These are phyloP conservation scores for Incurvaria masculella DNA, from an alignment of 2,888 invertebrate genomes.

Conservation along the genomic window DNA sequence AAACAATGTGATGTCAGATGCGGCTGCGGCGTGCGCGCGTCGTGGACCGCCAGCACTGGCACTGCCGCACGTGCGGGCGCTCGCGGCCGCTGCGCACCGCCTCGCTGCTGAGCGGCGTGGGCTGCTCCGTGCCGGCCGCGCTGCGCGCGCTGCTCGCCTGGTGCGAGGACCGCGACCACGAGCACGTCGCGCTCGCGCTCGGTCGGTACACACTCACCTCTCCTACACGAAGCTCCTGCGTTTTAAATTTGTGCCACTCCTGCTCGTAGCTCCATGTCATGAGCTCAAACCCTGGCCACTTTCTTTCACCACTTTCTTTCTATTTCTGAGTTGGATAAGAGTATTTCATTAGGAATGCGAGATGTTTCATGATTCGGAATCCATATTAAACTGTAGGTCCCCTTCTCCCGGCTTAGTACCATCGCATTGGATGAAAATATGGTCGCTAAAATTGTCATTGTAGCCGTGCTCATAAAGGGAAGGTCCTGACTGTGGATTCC, in stretches of 20 bases:
- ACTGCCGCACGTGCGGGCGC: constrained; percentile 36
- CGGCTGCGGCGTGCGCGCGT: background rate
- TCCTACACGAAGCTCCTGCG: background rate
- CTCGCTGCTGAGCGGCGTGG: constrained; percentile 61
- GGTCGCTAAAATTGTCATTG: background rate
- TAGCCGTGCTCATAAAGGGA: too few species aligned
- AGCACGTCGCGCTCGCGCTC: constrained; percentile 48
- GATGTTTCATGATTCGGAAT: too few species aligned
- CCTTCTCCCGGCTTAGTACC: background rate
- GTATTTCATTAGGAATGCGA: too few species aligned
- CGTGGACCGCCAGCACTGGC: constrained; percentile 36
- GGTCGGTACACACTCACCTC: constrained; percentile 32
- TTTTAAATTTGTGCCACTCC: background rate
- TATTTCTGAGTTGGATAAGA: too few species aligned
- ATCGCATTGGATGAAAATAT: too few species aligned
- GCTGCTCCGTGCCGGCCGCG: constrained; percentile 59
- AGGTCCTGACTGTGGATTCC: too few species aligned
- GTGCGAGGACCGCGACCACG: constrained; percentile 60
- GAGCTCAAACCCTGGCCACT: background rate
- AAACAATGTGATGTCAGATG: too few species aligned
- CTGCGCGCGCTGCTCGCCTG: constrained; percentile 62
- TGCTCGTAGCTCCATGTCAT: background rate
- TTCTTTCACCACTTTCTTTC: too few species aligned
- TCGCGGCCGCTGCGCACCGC: constrained; percentile 35
- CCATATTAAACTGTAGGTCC: too few species aligned